Evolutionary conservation across 2,797 vertebrate genomes (phyloP).

Genomic region (Vespertilio murinus): DNA sequence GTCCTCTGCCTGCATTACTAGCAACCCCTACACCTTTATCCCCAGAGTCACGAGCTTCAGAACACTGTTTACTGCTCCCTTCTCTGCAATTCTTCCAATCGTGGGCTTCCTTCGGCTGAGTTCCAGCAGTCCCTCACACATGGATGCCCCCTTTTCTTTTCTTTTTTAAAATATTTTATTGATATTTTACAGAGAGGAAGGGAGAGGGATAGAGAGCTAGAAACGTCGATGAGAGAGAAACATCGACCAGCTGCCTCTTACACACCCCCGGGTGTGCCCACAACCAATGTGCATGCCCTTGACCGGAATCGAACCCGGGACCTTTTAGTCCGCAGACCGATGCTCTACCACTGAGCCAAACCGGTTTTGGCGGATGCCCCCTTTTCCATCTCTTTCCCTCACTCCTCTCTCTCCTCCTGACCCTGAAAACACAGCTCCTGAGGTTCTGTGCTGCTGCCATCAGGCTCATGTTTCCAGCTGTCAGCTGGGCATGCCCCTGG

Average conservation of each 20-base stretch:
- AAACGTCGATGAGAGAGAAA: no score
- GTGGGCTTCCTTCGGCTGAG: rapidly evolving
- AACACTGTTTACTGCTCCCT: not conserved
- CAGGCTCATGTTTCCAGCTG: not conserved
- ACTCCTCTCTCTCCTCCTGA: not conserved
- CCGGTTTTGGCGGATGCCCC: no score
- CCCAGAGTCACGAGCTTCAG: not conserved
- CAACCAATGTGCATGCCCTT: no score
- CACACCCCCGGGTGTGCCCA: no score
- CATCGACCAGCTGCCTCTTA: no score
- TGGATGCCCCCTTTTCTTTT: rapidly evolving
- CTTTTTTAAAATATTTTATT: no score
- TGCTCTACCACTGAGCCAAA: no score
- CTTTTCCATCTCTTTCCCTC: not conserved
- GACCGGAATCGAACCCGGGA: no score
- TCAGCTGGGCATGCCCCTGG: not conserved
- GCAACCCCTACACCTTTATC: rapidly evolving
- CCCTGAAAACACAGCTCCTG: not conserved
- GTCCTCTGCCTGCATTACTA: not conserved
- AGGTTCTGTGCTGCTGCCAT: not conserved
- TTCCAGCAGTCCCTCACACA: not conserved
- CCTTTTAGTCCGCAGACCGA: no score
- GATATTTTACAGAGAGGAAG: no score
- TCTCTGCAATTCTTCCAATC: not conserved
- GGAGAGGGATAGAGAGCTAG: no score